Conservation (phyloP, 1,140 invertebrate genomes). For the Papilio glaucus region DNA sequence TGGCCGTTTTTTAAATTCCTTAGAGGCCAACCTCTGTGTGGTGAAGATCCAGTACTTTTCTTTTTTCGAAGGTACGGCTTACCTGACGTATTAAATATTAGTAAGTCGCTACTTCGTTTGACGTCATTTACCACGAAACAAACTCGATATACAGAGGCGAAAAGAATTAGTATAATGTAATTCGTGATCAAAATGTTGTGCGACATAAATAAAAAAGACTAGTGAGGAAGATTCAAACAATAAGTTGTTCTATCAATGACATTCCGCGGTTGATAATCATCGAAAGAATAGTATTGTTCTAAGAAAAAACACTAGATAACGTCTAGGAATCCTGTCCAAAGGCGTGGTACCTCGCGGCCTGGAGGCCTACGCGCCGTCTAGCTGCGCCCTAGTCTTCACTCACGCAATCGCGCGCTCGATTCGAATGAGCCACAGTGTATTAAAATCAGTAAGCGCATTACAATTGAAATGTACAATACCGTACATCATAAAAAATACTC, state of each 20-base stretch:
- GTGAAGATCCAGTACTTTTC: too few species aligned
- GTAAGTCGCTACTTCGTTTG: too few species aligned
- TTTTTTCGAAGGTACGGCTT: too few species aligned
- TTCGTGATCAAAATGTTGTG: not conserved
- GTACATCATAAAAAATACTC: too few species aligned
- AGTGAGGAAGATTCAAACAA: conserved; percentile 1
- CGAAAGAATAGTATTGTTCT: conserved; percentile 22
- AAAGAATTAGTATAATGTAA: not conserved
- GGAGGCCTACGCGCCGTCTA: conserved; percentile 9
- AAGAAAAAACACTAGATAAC: not conserved
- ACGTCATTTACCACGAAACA: too few species aligned
- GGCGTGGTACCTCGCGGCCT: conserved; percentile 21
- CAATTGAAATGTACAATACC: too few species aligned
- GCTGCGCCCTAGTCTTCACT: conserved; percentile 33
- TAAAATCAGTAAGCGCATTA: too few species aligned
- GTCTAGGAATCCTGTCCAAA: conserved; percentile 20
- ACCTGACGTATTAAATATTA: too few species aligned
- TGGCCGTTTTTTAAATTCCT: too few species aligned
- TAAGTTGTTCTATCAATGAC: not conserved
- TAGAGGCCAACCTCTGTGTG: too few species aligned
- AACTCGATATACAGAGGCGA: too few species aligned
- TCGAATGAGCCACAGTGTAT: conserved; percentile 3
- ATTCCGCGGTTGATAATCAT: not conserved
- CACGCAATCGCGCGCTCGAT: conserved; percentile 22
- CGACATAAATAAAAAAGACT: not conserved